Percentiles rank a stretch among this genome's conserved stretches.
Evolutionary conservation across 2,888 invertebrate genomes (phyloP).

Genomic region (Dione vanillae): DNA sequence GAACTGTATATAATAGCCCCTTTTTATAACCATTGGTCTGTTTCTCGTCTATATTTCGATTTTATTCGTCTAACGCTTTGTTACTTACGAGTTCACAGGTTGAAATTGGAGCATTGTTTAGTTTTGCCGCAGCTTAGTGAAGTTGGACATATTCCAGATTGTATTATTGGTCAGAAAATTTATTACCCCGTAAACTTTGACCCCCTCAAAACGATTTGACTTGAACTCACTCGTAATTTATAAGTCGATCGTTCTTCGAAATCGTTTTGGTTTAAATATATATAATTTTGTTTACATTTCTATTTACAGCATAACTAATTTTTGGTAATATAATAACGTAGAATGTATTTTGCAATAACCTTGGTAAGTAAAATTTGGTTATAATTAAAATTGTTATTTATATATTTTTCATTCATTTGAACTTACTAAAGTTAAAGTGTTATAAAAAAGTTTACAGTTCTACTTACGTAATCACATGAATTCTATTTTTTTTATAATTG

Average conservation of each 20-base stretch:
- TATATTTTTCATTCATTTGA: too few relatives aligned
- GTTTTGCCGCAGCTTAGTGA: slow-evolving; percentile 33
- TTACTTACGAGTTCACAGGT: slow-evolving; percentile 13
- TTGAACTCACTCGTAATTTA: slow-evolving; percentile 33
- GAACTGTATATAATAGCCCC: slow-evolving; percentile 71
- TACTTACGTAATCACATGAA: too few relatives aligned
- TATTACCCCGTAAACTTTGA: slow-evolving; percentile 46
- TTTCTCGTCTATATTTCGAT: slow-evolving; percentile 31
- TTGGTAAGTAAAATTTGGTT: too few relatives aligned
- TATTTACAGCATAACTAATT: neutral
- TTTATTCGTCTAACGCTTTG: slow-evolving; percentile 11
- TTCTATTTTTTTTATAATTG: too few relatives aligned
- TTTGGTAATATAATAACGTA: neutral
- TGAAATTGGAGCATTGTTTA: slow-evolving; percentile 29
- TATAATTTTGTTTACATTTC: neutral
- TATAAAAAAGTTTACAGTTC: too few relatives aligned
- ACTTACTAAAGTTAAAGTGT: too few relatives aligned
- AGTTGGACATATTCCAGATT: slow-evolving; percentile 46
- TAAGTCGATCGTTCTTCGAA: slow-evolving; percentile 22
- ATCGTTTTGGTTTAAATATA: neutral
- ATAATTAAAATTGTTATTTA: too few relatives aligned
- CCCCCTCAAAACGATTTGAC: slow-evolving; percentile 37
- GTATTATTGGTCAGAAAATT: slow-evolving; percentile 47
- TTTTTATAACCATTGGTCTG: slow-evolving; percentile 51
- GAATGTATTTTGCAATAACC: too few relatives aligned